These are phyloP conservation scores for Dicroscelio sp. DNA, from an alignment of 2,888 invertebrate genomes.

Conservation along the genomic window DNA sequence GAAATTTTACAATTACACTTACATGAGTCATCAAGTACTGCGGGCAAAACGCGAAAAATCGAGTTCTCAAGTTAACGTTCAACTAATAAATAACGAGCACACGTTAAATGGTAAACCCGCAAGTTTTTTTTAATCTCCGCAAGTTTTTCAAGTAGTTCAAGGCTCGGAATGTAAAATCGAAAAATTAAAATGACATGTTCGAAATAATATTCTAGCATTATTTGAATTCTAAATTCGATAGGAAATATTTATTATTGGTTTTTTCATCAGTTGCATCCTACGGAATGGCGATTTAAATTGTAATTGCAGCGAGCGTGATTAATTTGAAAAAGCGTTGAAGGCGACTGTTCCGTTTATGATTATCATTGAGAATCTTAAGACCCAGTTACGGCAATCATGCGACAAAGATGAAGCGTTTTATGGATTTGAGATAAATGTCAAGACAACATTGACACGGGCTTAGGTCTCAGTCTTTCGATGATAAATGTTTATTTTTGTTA, in stretches of 20 bases:
- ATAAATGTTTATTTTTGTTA: conserved; percentile 45
- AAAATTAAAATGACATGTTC: too few species aligned
- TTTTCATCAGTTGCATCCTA: neutral
- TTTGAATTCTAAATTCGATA: too few species aligned
- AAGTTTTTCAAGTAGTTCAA: too few species aligned
- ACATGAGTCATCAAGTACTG: too few species aligned
- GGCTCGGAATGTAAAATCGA: too few species aligned
- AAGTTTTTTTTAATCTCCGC: too few species aligned
- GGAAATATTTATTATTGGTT: too few species aligned
- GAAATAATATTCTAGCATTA: too few species aligned
- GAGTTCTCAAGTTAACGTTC: too few species aligned
- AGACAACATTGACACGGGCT: conserved; percentile 52
- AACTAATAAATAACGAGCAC: too few species aligned
- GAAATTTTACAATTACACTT: neutral
- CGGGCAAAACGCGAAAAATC: conserved; percentile 17
- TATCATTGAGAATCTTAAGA: conserved; percentile 50
- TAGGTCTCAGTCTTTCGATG: conserved; percentile 25
- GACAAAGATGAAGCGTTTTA: conserved; percentile 21
- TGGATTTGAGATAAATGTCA: conserved; percentile 59
- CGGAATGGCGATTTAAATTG: too few species aligned
- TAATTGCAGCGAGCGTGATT: neutral
- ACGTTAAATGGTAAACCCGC: too few species aligned
- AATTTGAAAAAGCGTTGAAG: neutral
- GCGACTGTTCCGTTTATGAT: conserved; percentile 5
- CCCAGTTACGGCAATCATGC: conserved; percentile 47